Evolutionary conservation across 2,113 vertebrate genomes (phyloP).

Genomic region (Cinclus cinclus): DNA sequence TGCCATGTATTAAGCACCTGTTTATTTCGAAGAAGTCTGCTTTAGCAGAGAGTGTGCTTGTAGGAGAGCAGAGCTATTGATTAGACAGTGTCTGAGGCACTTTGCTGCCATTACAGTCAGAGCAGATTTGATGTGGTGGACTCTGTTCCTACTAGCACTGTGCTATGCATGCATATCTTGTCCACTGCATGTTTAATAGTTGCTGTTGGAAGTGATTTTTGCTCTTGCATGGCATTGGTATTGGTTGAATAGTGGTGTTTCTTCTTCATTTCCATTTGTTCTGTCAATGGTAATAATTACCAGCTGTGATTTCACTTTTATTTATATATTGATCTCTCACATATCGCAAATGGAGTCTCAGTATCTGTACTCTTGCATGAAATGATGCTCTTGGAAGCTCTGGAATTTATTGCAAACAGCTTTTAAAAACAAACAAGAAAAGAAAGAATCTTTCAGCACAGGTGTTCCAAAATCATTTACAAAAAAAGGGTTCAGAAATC

Average conservation of each 20-base stretch:
- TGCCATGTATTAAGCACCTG: slow-evolving; percentile 26
- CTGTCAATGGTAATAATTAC: neutral
- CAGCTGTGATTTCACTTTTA: neutral
- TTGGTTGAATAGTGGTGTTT: neutral
- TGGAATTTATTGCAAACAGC: neutral
- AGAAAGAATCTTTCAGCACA: neutral
- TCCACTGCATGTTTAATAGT: neutral
- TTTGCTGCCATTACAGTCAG: neutral
- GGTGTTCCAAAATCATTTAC: neutral
- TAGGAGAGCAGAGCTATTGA: slow-evolving; percentile 30
- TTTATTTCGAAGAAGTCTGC: slow-evolving; percentile 28
- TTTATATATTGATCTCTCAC: neutral
- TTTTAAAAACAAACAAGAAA: neutral
- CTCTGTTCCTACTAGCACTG: neutral
- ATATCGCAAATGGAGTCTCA: accelerated
- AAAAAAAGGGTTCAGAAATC: neutral
- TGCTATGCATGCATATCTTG: neutral
- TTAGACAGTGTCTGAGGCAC: slow-evolving; percentile 1
- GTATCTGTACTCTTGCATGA: neutral
- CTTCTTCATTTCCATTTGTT: neutral
- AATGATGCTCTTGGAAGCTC: neutral
- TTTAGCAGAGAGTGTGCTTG: neutral
- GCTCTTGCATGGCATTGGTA: neutral
- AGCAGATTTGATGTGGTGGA: neutral
- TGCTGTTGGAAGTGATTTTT: neutral